These are phyloP conservation scores for Tetrapedia diversipes DNA, from an alignment of 2,888 invertebrate species.

Conservation along the genomic window DNA sequence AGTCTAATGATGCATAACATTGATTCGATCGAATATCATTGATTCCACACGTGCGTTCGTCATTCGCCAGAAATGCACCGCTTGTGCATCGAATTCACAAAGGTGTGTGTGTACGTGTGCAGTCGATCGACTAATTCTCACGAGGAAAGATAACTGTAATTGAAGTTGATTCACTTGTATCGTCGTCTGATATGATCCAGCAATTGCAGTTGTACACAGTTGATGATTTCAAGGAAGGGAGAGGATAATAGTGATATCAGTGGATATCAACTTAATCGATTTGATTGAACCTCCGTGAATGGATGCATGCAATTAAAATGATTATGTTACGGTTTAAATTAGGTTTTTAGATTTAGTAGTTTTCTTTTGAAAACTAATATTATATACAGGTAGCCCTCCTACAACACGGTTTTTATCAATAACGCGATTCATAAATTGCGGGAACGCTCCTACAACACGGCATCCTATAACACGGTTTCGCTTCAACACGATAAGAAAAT, in stretches of 20 bases:
- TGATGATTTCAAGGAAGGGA: no score
- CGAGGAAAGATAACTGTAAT: conserved; percentile 40
- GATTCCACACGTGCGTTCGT: conserved; percentile 33
- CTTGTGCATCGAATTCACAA: conserved; percentile 14
- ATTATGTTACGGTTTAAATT: no score
- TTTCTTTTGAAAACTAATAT: no score
- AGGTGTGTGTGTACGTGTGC: conserved; percentile 5
- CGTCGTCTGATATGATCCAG: conserved; percentile 17
- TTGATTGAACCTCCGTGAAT: neutral
- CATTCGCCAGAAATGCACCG: conserved; percentile 53
- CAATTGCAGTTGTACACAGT: conserved; percentile 34
- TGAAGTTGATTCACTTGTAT: conserved; percentile 47
- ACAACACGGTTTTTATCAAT: no score
- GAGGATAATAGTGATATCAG: conserved; percentile 2
- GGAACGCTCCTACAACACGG: no score
- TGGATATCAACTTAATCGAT: conserved; percentile 6
- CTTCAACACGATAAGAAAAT: no score
- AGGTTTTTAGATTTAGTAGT: no score
- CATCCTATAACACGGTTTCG: no score
- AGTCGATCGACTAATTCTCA: conserved; percentile 47
- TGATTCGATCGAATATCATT: conserved; percentile 1
- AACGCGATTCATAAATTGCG: no score
- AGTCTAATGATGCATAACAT: conserved; percentile 49
- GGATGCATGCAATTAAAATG: neutral
- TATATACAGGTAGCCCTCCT: no score